Evolutionary conservation across 2,113 vertebrate genomes (phyloP).

Genomic region (Brachionichthys hirsutus): DNA sequence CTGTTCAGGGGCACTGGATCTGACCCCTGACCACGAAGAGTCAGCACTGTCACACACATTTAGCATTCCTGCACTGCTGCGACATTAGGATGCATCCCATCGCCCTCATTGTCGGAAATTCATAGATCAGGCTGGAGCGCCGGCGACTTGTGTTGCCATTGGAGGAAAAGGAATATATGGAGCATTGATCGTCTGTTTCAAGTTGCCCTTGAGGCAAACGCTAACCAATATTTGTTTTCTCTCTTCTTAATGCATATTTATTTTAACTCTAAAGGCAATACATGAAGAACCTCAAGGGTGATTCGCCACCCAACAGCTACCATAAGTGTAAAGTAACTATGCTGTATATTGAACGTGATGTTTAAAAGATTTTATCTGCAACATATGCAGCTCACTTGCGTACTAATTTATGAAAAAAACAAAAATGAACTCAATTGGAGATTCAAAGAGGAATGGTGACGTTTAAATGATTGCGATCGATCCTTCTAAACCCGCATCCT

Average conservation of each 20-base stretch:
- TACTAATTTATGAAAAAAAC: conserved; percentile 57
- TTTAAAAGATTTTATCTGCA: conserved; percentile 42
- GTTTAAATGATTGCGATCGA: conserved; percentile 19
- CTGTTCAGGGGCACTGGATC: conserved; percentile 72
- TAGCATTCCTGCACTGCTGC: conserved; percentile 68
- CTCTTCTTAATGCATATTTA: conserved; percentile 66
- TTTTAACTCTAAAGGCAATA: conserved; percentile 57
- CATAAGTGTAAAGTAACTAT: conserved; percentile 50
- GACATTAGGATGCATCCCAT: conserved; percentile 39
- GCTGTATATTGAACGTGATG: conserved; percentile 57
- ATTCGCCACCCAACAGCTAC: conserved; percentile 41
- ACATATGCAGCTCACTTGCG: conserved; percentile 30
- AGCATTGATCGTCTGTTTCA: conserved; percentile 24
- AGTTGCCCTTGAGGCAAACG: conserved; percentile 27
- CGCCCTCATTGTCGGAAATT: conserved; percentile 32
- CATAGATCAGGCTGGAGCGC: conserved; percentile 31
- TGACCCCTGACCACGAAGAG: conserved; percentile 49
- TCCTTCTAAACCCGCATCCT: conserved; percentile 29
- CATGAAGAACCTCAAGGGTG: conserved; percentile 71
- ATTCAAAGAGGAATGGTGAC: conserved; percentile 15
- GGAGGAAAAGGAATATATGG: conserved; percentile 12
- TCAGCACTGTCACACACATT: conserved; percentile 71
- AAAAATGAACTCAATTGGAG: conserved; percentile 34
- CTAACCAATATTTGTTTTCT: conserved; percentile 42
- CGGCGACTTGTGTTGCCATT: conserved; percentile 10